phyloP scores from a whole-genome alignment of 2,113 vertebrate species.

The Tetraodon nigroviridis region DNA sequence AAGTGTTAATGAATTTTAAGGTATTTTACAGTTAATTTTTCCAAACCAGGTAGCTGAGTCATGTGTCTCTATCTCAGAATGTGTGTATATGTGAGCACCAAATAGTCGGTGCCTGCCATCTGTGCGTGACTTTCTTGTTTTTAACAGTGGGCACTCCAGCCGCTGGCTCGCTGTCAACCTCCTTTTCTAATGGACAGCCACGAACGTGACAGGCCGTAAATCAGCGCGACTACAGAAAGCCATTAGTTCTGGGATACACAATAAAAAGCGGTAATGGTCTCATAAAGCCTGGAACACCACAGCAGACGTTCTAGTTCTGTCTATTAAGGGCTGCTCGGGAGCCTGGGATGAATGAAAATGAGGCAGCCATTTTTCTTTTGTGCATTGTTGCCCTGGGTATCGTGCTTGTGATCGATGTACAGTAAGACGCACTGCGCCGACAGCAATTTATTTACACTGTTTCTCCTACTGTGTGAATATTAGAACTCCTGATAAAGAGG shows the following conservation, averaged over 20 bases:
- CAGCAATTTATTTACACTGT: conserved; percentile 62
- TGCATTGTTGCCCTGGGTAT: conserved; percentile 59
- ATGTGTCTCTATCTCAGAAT: neutral
- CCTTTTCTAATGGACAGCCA: conserved; percentile 67
- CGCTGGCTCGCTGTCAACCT: conserved; percentile 66
- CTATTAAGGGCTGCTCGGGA: conserved; percentile 60
- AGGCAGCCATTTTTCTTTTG: conserved; percentile 61
- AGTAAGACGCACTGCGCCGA: conserved; percentile 40
- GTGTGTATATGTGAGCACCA: no score
- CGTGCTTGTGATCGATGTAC: conserved; percentile 60
- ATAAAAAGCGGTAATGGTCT: conserved; percentile 73
- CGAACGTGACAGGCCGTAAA: conserved; percentile 68
- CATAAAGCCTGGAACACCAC: conserved; percentile 70
- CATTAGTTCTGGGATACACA: conserved; percentile 73
- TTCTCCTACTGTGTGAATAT: conserved; percentile 50
- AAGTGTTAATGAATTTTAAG: conserved; percentile 33
- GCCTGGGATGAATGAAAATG: conserved; percentile 60
- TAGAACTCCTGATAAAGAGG: conserved; percentile 57
- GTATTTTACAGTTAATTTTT: conserved; percentile 26
- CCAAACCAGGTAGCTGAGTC: conserved; percentile 12
- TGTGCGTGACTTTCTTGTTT: conserved; percentile 47
- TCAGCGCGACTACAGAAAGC: conserved; percentile 66
- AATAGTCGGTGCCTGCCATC: conserved; percentile 13
- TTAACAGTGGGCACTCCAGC: conserved; percentile 56
- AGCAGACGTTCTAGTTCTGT: conserved; percentile 69